Evolutionary conservation across 1,140 invertebrate species (phyloP), one percentile per base, ranked within the genome.

Genomic region (Trachymyrmex cornetzi): DNA sequence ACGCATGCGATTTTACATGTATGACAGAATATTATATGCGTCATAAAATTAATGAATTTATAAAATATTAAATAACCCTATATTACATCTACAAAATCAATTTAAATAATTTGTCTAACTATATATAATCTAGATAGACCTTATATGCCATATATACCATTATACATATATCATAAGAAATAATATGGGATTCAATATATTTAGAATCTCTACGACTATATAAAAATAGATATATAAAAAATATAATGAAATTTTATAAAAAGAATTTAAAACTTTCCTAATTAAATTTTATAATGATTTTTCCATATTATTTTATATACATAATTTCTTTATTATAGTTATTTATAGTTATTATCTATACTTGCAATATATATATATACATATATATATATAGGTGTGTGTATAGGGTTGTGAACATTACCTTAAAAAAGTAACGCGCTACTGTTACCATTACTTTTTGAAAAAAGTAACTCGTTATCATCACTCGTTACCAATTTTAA

Each of bases 41-140:
- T 22, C 7, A 2, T 30, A 66, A 66, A 66, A 67, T 80, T 80
- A 71, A 11, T 81, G 4, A 55, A 69, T 44, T 2, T 19, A 44
- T 9, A 48, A 66, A 50, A 66, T 50, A 66, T 79, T 63, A 22
- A 79, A 79, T 64, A 79, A 30, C 3, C 3, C 2, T 19, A 3
- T 27, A 72, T 44, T 19, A 57, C 3, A 34, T 44, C 5, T 2
- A n/a, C 11, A 57, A 71, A 81, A 30, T 44, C n/a, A 81, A 71
- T 81, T 69, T 71, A 5, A 44, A 44, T 44, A 44, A 44, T 44
- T 44, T 44, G 38, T 44, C 38, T 44, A 9, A 44, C 7, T 44
- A 2, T 44, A 44, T 11, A 44, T 3, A 2, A 11, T 44, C 9
- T 11, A 44, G 9, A 44, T 44, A 44, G 38, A 44, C 38, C 9